Base-by-base conservation (phyloP, 2,888 invertebrate genomes). In the Agriopis marginaria region DNA sequence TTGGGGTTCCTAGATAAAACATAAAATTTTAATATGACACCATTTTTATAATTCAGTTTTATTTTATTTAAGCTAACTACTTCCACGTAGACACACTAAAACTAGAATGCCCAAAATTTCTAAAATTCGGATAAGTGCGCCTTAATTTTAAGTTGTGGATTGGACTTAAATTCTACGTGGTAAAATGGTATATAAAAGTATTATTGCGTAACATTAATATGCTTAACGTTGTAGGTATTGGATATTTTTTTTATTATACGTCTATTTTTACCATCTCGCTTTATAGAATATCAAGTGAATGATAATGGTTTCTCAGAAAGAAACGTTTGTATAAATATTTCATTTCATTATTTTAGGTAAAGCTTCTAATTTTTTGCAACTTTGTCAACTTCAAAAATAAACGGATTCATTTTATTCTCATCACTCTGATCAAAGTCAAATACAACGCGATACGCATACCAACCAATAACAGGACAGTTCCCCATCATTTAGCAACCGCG, bases 401-500 rank as follows among this genome's bases (percentile, higher is more conserved):
- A 65, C 50, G 47, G 10, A 14, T 12, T 59, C 49, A 63, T 76
- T 77, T 77, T 77, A 80, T 86, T 82, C 79, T 69, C 74, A 79
- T 74, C 73, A 75, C 72, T 71, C 72, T 70, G 71, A 75, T 78
- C 78, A 82, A 82, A 82, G 76, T 74, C 76, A 72, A 80, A 80
- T 79, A 78, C 71, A 77, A 75, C 79, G 81, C 73, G 84, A 81
- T 71, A 77, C 77, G 88, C 84, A 86, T 88, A 86, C 85, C 82
- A 84, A 79, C 75, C 73, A 75, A 78, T 77, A 77, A 80, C 79
- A 86, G 87, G 87, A 82, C 81, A 86, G 90, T 91, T 90, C 87
- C 86, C 86, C 88, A 86, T 89, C 87, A 89, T 90, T 92, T 89
- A 88, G 86, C 88, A 87, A 87, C 81, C 79, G 83, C 89, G 92